These are phyloP conservation scores for Agrochola litura DNA, from an alignment of 2,888 invertebrate species.

Conservation along the genomic window DNA sequence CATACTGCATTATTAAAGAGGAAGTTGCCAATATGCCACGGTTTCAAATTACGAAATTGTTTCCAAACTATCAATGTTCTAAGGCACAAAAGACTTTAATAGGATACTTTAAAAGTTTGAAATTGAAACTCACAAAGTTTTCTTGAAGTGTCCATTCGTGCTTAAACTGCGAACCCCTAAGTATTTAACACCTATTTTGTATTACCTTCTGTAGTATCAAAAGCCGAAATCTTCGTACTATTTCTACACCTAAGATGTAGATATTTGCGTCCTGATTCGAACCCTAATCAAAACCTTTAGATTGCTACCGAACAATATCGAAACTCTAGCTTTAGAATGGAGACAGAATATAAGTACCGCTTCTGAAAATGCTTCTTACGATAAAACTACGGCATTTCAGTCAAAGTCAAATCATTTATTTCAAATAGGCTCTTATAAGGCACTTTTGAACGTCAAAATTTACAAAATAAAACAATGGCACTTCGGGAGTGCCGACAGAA, in stretches of 20 bases:
- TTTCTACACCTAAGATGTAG: background rate
- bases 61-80: background rate
- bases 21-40: background rate
- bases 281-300: background rate
- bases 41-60: background rate
- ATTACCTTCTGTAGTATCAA: constrained; percentile 8
- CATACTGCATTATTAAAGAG: background rate
- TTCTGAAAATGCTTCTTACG: background rate
- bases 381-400: no score
- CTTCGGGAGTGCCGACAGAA: no score
- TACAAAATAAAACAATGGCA: no score
- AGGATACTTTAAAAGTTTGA: constrained; percentile 11
- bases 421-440: no score
- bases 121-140: constrained; percentile 9
- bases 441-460: no score
- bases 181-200: constrained; percentile 11
- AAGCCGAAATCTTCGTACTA: constrained; percentile 1
- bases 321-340: background rate
- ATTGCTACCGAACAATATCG: background rate
- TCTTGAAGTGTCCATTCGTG: constrained; percentile 25
- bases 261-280: background rate
- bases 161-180: constrained; percentile 9
- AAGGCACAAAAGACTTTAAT: constrained; percentile 6
- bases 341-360: no score
- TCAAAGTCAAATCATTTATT: no score